Conservation (phyloP, 2,113 vertebrate genomes). For the Himantopus leucocephalus region DNA sequence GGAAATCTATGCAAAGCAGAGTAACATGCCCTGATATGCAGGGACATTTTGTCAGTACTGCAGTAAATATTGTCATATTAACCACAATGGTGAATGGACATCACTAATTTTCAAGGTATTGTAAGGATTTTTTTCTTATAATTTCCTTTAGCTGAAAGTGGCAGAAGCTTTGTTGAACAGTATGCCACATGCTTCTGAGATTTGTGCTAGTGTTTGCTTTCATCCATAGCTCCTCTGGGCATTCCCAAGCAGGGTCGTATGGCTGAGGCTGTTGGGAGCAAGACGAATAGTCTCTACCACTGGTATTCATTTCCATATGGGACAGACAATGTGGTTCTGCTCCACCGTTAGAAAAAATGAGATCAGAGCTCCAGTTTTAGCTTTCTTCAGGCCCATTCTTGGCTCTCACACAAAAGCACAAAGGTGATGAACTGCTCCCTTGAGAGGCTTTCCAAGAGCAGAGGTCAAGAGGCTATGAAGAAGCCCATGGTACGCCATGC, state of each 20-base stretch:
- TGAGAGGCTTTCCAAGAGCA: background rate
- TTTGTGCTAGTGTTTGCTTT: background rate
- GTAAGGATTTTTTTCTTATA: background rate
- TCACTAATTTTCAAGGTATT: background rate
- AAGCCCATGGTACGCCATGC: background rate
- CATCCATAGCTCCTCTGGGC: background rate
- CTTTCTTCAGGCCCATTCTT: background rate
- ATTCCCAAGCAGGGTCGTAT: background rate
- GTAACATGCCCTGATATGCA: background rate
- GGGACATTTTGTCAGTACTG: background rate
- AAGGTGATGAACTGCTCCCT: background rate
- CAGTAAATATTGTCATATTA: background rate
- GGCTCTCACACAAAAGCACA: background rate
- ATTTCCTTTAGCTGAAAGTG: background rate
- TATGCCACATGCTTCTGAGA: background rate
- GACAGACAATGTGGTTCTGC: background rate
- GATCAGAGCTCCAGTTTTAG: background rate
- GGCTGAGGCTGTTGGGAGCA: background rate
- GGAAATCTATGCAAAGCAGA: background rate
- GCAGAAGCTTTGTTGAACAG: background rate
- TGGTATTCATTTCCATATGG: background rate
- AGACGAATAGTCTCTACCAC: background rate
- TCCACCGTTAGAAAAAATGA: background rate
- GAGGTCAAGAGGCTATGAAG: background rate
- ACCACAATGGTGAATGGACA: fast-evolving